Percentiles rank a stretch among this genome's conserved stretches.
Conservation (phyloP, 2,797 vertebrate species). For the Salmo trutta region DNA sequence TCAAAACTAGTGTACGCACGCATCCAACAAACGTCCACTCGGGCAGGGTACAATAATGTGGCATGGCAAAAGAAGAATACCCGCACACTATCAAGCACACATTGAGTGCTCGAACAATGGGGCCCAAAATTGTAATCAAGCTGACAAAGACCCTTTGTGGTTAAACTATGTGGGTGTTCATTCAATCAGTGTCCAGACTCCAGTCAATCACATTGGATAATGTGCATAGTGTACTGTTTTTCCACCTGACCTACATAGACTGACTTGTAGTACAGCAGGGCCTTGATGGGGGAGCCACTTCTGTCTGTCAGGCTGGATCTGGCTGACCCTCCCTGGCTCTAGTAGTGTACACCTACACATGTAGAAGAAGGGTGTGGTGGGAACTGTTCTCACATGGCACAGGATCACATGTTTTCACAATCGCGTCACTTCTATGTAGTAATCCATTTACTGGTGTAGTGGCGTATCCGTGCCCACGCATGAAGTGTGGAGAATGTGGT, state of each 20-base stretch:
- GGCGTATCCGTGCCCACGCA: conserved; percentile 21
- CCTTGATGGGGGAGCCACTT: background rate
- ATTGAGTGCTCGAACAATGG: no score
- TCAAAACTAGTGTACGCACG: no score
- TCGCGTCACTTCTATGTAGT: conserved; percentile 13
- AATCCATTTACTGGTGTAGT: conserved; percentile 22
- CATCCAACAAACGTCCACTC: no score
- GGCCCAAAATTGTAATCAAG: no score
- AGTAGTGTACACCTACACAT: background rate
- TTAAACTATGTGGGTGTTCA: no score
- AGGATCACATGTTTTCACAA: conserved; percentile 49
- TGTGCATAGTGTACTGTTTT: no score
- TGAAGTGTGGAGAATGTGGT: conserved; percentile 37
- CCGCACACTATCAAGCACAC: no score
- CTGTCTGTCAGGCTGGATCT: background rate
- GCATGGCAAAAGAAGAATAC: no score
- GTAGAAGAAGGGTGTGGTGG: background rate
- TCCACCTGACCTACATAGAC: background rate
- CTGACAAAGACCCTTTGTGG: no score
- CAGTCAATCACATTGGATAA: no score
- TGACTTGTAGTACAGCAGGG: background rate
- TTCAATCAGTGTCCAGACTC: no score
- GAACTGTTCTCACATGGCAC: conserved; percentile 22
- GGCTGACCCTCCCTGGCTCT: background rate
- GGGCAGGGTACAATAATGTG: no score